Evolutionary conservation across 1,140 invertebrate genomes (phyloP).

Genomic region (Bicyclus anynana): DNA sequence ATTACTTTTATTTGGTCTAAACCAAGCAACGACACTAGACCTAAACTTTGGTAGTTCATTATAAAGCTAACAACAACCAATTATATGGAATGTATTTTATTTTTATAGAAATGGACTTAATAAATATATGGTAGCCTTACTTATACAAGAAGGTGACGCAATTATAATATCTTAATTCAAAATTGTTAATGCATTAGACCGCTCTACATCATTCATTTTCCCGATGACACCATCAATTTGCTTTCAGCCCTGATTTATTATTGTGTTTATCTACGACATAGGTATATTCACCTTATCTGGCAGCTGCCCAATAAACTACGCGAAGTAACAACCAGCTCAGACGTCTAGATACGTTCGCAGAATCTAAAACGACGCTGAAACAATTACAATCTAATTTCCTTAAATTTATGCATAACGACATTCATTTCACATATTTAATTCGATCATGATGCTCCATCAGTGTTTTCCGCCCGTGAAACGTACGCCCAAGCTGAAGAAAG

Average conservation of each 20-base stretch:
- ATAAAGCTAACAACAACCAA: too few relatives aligned
- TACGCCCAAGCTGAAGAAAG: conserved; percentile 73
- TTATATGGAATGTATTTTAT: too few relatives aligned
- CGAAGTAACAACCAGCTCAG: conserved; percentile 19
- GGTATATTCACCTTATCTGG: conserved; percentile 47
- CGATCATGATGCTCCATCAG: conserved; percentile 23
- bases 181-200: neutral
- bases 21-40: too few relatives aligned
- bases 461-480: conserved; percentile 59
- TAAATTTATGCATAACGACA: conserved; percentile 8
- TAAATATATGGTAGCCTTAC: too few relatives aligned
- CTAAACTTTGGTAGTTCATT: too few relatives aligned
- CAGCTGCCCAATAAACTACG: conserved; percentile 39
- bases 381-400: neutral
- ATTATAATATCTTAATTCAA: neutral
- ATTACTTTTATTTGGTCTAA: too few relatives aligned
- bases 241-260: conserved; percentile 35
- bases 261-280: conserved; percentile 40
- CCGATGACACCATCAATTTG: conserved; percentile 30
- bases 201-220: conserved; percentile 17
- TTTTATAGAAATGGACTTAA: too few relatives aligned
- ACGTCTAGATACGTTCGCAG: neutral
- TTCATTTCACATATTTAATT: conserved; percentile 29
- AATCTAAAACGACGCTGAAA: neutral
- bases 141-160: neutral